Evolutionary conservation across 2,888 invertebrate genomes (phyloP).

Genomic region (Lasioglossum calceatum): DNA sequence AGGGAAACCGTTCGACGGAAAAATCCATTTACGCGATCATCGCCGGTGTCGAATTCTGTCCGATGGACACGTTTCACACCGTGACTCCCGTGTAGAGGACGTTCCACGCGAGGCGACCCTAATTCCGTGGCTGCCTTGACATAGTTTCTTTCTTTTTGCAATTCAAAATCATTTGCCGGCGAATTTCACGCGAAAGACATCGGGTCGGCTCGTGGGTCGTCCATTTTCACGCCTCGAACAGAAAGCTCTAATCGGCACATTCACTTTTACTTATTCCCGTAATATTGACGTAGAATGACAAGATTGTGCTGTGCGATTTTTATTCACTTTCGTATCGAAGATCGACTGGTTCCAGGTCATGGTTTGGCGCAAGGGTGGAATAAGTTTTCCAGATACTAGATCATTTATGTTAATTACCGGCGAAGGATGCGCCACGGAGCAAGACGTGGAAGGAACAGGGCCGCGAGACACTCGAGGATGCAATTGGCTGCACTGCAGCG

Average conservation of each 20-base stretch:
- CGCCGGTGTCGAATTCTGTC: conserved; percentile 4
- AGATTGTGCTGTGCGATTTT: too few species aligned
- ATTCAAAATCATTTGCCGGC: neutral
- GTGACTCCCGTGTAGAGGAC: neutral
- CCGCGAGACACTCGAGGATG: conserved; percentile 39
- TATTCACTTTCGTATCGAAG: neutral
- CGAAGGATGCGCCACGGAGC: neutral
- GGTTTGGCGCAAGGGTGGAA: neutral
- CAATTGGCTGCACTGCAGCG: conserved; percentile 45
- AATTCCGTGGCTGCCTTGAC: conserved; percentile 6
- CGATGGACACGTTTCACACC: conserved; percentile 10
- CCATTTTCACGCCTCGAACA: neutral
- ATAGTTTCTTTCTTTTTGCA: neutral
- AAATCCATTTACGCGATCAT: conserved; percentile 9
- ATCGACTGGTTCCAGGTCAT: neutral
- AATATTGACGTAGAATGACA: too few species aligned
- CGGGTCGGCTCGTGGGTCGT: neutral
- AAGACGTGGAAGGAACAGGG: conserved; percentile 32
- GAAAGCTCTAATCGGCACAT: neutral
- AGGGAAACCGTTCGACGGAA: conserved; percentile 14
- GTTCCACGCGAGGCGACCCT: conserved; percentile 9
- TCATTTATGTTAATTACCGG: conserved; percentile 42
- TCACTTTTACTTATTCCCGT: neutral
- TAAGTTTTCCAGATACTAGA: neutral
- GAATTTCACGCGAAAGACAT: neutral